Base-by-base conservation (phyloP, 2,113 vertebrate genomes). In the Pelecanoides urinatrix region DNA sequence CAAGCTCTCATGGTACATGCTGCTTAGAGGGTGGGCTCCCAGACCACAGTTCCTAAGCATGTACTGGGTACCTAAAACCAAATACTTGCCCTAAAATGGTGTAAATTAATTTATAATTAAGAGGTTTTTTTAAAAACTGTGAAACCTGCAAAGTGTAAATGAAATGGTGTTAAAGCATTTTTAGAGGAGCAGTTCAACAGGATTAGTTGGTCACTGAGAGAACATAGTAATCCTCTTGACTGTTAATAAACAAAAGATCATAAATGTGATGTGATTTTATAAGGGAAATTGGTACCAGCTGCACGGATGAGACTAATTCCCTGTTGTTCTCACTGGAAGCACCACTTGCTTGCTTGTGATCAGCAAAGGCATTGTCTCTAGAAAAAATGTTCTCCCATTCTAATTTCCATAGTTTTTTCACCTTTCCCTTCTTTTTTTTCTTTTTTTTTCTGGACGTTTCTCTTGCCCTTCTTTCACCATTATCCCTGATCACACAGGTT, bases 1-100 rank as follows among this genome's bases (percentile, higher is more conserved):
- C 11, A 36, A 2, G 42, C 13, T 58, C 19, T 86, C 0, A 0
- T 40, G 62, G 40, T 65, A 18, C 34, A 3, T 21, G 56, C 44
- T 94, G 38, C 85, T 65, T 59, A 25, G 49, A 70, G 52, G 11
- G 5, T 73, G 68, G 50, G 32, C 55, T 86, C 26, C 36, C 55
- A 56, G 12, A n/a, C 36, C 34, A 53, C 22, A 27, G 32, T 40
- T 90, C n/a, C 36, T 76, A 40, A 83, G 27, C 44, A 4, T 8
- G 15, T 90, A 27, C 36, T 79, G 40, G 30, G 12, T 55, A 53
- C 50, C 53, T 42, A n/a, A 94, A 71, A 36, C 22, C 12, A 78
- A 79, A 44, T 68, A n/a, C 12, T n/a, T 92, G 15, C 29, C 56
- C 49, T 73, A 42, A 82, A 88, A 52, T 50, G 1, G 4, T 63